Evolutionary conservation across 2,888 invertebrate species (phyloP).

Genomic region (Taphrorychus bicolor): DNA sequence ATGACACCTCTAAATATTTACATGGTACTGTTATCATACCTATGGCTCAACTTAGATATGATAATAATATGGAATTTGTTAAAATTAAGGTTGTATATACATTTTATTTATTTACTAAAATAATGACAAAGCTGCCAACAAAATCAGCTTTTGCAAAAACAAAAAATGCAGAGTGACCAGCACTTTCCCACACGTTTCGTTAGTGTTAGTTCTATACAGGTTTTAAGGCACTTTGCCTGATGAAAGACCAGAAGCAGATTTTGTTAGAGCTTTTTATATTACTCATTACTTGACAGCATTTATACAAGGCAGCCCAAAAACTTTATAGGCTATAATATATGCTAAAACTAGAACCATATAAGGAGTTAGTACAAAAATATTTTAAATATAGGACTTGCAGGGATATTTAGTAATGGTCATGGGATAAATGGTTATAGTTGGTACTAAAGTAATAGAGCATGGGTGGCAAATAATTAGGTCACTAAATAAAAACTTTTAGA

Average conservation of each 20-base stretch:
- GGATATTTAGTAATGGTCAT: background rate
- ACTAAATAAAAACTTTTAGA: no score
- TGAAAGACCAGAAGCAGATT: background rate
- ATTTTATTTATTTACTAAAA: no score
- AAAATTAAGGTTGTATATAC: no score
- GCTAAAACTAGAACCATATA: background rate
- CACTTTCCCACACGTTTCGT: constrained; percentile 1
- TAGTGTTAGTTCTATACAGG: background rate
- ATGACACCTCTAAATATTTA: background rate
- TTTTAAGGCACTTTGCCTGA: constrained; percentile 4
- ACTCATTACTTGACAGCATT: background rate
- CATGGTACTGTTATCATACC: constrained; percentile 44
- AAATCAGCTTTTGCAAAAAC: background rate
- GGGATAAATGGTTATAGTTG: background rate
- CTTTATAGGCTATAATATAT: background rate
- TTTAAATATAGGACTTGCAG: background rate
- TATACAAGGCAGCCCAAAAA: background rate
- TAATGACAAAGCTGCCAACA: no score
- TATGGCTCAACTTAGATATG: constrained; percentile 49
- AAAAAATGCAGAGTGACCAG: background rate
- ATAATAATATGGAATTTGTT: constrained; percentile 36
- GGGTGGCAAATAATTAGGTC: no score
- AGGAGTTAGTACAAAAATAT: background rate
- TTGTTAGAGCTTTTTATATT: background rate
- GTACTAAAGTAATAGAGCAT: no score